Base-by-base conservation (phyloP, 2,888 invertebrate genomes). In the Drosophila stalkeri region DNA sequence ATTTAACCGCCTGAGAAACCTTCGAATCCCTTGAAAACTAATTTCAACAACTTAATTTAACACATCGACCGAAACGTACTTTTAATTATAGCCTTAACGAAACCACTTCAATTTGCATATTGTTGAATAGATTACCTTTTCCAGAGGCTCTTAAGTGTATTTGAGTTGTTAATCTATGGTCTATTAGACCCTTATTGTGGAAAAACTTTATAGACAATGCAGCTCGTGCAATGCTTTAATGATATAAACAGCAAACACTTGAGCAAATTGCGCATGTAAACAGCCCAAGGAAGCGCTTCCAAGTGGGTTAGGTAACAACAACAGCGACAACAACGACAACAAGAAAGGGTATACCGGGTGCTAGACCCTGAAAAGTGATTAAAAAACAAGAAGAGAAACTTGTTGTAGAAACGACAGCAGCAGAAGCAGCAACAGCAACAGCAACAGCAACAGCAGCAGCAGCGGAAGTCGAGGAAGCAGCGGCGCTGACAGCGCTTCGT, bases 361-460 rank as follows among this genome's bases (percentile, higher is more conserved):
- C 75, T 83, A 90, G 83, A 86, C 90, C 90, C 90, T 86, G 89
- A 90, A 86, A 86, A 86, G 85, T 90, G 90, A 90, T 86, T 86
- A 86, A 90, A 88, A 90, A 88, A 76, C 37, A 68, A 67, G 59
- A 63, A 64, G 68, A 76, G 66, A 73, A 87, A 75, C 64, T 82
- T 88, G 88, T 77, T 82, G 69, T 86, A 75, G 80, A 75, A 89
- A 78, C 60, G 64, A 43, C 62, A 64, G 52, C 47, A 70, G 60
- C 65, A 51, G 18, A 18, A 43, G 49, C 44, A 20, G 12, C 23
- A 23, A 59, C 35, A 37, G 37, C 37, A 39, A 6, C 37, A 39
- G 35, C 31, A 31, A 7, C 47, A 69, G 62, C 64, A 51, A 7
- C 39, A 39, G 43, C 51, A 74, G 51, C 64, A 52, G 56, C 41